Base-by-base conservation (phyloP, 2,113 vertebrate genomes). In the Aptenodytes patagonicus region DNA sequence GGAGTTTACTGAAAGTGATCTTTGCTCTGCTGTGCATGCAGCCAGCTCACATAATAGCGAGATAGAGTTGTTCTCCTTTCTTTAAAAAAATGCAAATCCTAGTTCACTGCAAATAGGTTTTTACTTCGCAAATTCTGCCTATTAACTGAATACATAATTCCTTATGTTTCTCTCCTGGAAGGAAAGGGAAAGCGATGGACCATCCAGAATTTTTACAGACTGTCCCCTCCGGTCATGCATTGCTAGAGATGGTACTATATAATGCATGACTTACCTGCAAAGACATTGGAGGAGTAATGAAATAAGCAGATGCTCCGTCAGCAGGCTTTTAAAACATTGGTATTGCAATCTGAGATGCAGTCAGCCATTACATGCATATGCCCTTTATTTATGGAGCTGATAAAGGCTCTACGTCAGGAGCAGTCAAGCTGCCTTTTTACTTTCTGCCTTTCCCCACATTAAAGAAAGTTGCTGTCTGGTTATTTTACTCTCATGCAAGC, bases 281-380 rank as follows among this genome's bases (percentile, higher is more conserved):
- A 96, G 90, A 83, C 38, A 77, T 66, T 32, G 68, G 81, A 91
- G 79, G 75, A 95, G 84, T 93, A 94, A 95, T 85, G 81, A 79
- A 93, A 94, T 86, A 95, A 96, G 95, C 94, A 98, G 97, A 97
- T 95, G 94, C 89, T 95, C 55, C 16, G 17, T 97, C 96, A 97
- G 95, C 93, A 96, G 92, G 97, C 75, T 93, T 92, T 96, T 93
- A 95, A 96, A 95, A 88, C 93, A 91, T 72, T 94, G 95, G 58
- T 95, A 97, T 90, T 92, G 92, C 90, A 95, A 80, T 93, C 65
- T 95, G 92, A 97, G 93, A 96, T 71, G 91, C 76, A 88, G 90
- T 89, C 87, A 91, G 65, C 86, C 90, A 96, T 93, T 85, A 93
- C 57, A 88, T 71, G 77, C 58, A 80, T 71, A 90, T 83, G 84